Evolutionary conservation across 2,888 invertebrate species (phyloP), one percentile per base, ranked within the genome.

Genomic region (Thymelicus lineola): DNA sequence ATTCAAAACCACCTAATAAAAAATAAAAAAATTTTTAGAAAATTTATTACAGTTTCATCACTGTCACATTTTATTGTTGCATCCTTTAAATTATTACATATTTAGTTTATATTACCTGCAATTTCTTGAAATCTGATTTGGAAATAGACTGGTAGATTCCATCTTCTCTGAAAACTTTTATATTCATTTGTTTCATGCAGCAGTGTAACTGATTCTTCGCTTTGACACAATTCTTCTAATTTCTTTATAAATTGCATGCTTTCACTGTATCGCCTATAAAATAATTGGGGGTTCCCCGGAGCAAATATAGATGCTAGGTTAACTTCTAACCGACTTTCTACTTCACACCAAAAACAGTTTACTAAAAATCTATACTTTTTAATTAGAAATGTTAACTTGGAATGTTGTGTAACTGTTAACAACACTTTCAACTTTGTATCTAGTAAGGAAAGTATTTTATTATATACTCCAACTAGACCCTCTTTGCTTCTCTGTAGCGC

Each of bases 61-160:
- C 1, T 3, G 28, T 28, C 28, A 28, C 28, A 28, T 28, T 28
- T 1, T 28, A 28, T 28, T 28, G 28, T 28, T 2, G 3, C 5
- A 28, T 28, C 28, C 28, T 28, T 5, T 28, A 28, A 28, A 28
- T 28, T 28, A 28, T 1, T 3, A 28, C 5, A 5, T 28, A 28
- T 28, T 28, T 28, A 5, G 28, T 50, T 50, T 35, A 45, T 20
- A 46, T 67, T 91, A 76, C 97, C 97, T 66, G 97, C 98, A 83
- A 99, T 97, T 91, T 98, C 98, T 94, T 98, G 98, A 91, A 98
- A 98, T 76, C 98, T 95, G 76, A 98, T 97, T 92, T 99, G 98
- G 87, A 98, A 99, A 89, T 99, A 99, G n/a, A 99, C 98, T 12
- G 98, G 97, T 64, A 99, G 94, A 89, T 98, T 99, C 97, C 98